These are phyloP conservation scores for Oegoconia quadripuncta DNA, from an alignment of 2,888 invertebrate species.

Conservation along the genomic window DNA sequence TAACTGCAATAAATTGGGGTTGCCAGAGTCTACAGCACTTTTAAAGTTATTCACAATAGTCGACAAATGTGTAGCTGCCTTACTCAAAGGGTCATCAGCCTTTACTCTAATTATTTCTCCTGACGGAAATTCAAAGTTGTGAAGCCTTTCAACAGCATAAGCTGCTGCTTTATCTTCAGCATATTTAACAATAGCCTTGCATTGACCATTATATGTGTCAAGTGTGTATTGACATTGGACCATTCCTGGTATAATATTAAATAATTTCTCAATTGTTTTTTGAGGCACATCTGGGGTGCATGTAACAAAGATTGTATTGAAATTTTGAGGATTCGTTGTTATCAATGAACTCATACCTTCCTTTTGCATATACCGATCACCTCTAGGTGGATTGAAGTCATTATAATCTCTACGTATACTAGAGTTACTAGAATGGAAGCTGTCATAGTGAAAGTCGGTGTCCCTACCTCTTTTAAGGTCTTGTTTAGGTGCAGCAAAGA, in stretches of 20 bases:
- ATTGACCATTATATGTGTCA: conserved; percentile 71
- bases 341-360: conserved; percentile 32
- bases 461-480: conserved; percentile 57
- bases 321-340: conserved; percentile 57
- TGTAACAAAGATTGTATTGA: conserved; percentile 83
- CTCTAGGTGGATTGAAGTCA: conserved; percentile 17
- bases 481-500: conserved; percentile 93
- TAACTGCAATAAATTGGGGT: conserved; percentile 80
- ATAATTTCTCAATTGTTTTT: conserved; percentile 89
- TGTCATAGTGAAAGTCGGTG: conserved; percentile 30
- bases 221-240: conserved; percentile 59
- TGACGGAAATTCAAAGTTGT: conserved; percentile 95
- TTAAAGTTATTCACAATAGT: conserved; percentile 61
- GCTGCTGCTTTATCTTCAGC: conserved; percentile 53
- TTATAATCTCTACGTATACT: conserved; percentile 12
- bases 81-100: conserved; percentile 69
- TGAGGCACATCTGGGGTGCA: conserved; percentile 86
- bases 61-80: conserved; percentile 56
- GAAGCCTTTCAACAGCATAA: conserved; percentile 90
- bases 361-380: conserved; percentile 22
- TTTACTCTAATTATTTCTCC: conserved; percentile 89
- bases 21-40: conserved; percentile 49
- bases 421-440: conserved; percentile 18
- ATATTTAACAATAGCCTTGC: conserved; percentile 57
- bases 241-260: conserved; percentile 88